phyloP scores from a whole-genome alignment of 2,888 invertebrate genomes.

The Syrphus vitripennis region DNA sequence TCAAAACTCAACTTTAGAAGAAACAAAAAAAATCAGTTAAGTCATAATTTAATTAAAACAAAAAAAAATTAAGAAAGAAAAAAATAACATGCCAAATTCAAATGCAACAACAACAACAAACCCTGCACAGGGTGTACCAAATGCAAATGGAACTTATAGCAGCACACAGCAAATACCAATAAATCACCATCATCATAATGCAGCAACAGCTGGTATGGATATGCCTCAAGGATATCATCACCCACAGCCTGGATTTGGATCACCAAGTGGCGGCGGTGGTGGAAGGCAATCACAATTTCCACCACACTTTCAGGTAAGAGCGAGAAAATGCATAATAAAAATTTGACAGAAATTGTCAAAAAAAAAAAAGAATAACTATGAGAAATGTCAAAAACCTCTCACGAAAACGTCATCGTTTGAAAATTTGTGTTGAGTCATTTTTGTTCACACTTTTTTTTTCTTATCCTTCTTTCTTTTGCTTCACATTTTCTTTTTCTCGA shows the following conservation, averaged over 20 bases:
- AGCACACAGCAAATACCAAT: conserved; percentile 61
- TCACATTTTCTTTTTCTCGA: conserved; percentile 12
- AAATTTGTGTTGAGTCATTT: conserved; percentile 49
- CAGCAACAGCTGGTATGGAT: conserved; percentile 66
- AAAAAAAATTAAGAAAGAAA: no score
- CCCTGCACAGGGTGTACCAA: conserved; percentile 62
- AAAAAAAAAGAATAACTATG: conserved; percentile 4
- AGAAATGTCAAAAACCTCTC: not conserved
- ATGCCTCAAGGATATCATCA: conserved; percentile 61
- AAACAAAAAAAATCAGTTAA: not conserved
- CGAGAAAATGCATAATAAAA: not conserved
- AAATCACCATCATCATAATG: conserved; percentile 57
- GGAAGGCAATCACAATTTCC: conserved; percentile 70
- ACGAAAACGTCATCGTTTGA: conserved; percentile 24
- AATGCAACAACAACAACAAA: conserved; percentile 67
- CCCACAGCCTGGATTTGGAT: conserved; percentile 51
- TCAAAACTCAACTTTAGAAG: conserved; percentile 1
- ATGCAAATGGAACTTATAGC: conserved; percentile 62
- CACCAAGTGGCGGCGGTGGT: conserved; percentile 43
- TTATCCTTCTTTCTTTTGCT: not conserved
- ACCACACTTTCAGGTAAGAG: conserved; percentile 72
- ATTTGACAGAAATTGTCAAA: not conserved
- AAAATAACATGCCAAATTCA: conserved; percentile 59
- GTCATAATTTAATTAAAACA: conserved; percentile 12
- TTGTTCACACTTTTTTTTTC: not conserved